Conservation (phyloP, 2,113 vertebrate genomes). For the Cavia porcellus region DNA sequence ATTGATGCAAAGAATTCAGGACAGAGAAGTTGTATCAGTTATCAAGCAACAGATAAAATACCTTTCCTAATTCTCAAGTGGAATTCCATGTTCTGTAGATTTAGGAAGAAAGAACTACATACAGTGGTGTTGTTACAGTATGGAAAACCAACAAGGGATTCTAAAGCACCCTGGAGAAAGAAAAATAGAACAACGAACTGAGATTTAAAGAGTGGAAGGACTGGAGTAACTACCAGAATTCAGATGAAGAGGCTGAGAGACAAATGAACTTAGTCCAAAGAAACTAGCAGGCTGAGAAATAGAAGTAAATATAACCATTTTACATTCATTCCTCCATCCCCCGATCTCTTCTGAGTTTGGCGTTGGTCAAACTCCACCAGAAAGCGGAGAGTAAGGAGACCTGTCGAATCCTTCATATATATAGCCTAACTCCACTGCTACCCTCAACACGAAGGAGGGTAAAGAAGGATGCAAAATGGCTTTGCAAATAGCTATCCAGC, state of each 20-base stretch:
- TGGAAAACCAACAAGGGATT: neutral
- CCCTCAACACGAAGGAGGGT: neutral
- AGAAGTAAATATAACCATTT: neutral
- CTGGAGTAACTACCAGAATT: neutral
- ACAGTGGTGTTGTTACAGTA: neutral
- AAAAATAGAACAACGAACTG: neutral
- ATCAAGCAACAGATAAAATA: slow-evolving; percentile 49
- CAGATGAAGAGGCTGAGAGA: neutral
- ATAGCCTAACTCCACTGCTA: neutral
- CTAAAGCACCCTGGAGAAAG: neutral
- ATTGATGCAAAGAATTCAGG: neutral
- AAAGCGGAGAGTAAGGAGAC: neutral
- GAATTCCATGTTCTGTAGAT: neutral
- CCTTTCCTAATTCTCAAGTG: neutral
- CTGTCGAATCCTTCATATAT: neutral
- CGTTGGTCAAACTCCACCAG: neutral
- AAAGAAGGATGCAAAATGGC: neutral
- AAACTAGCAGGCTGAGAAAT: neutral
- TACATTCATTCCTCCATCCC: neutral
- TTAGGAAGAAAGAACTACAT: neutral
- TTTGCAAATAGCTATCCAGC: neutral
- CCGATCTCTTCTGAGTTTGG: neutral
- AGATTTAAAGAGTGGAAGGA: slow-evolving; percentile 15
- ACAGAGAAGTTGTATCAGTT: neutral
- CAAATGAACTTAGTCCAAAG: slow-evolving; percentile 44